Evolutionary conservation across 2,113 vertebrate genomes (phyloP), one percentile per base, ranked within the genome.

Genomic region (Formicarius rufipectus): DNA sequence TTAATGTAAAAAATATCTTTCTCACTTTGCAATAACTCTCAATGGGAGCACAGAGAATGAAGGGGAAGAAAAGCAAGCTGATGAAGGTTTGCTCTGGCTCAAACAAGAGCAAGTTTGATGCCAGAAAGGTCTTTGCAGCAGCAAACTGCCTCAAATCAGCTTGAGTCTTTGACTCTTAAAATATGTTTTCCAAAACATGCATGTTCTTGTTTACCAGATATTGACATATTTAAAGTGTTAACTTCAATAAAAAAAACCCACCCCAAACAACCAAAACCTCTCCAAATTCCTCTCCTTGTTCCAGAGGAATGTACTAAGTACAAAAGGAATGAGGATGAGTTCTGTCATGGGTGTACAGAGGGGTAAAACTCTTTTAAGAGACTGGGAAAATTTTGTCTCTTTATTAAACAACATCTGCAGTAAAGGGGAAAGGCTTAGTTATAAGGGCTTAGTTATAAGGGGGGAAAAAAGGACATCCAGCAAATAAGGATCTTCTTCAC

Each of bases 11-110:
- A 97, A 96, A 58, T 89, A 74, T 93, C 93, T 96, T 96, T 96
- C 93, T 96, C 96, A 93, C 92, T 92, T 95, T 79, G 91, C 96
- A 97, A 95, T 97, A 95, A 97, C 74, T 95, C 76, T 87, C 30
- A 47, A 18, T 80, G 78, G 78, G 77, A 92, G 84, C 42, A 74
- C 33, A 80, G 78, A 92, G 63, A 78, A 71, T 71, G 81, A 90
- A 93, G 37, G 62, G 30, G 24, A 3, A 92, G 85, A 93, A 64
- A 80, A 93, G 66, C 89, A 96, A 87, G 79, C 63, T 78, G 67
- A 7, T 35, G 66, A 96, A 82, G 62, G 78, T 84, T 92, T 79
- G 76, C 83, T 95, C 74, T 95, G 92, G 55, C 84, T 95, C 33
- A 91, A 71, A 21, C 49, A 63, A 74, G 69, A 80, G 53, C 4